phyloP scores from a whole-genome alignment of 1,140 invertebrate genomes.

The Ceratosolen fusciceps region DNA sequence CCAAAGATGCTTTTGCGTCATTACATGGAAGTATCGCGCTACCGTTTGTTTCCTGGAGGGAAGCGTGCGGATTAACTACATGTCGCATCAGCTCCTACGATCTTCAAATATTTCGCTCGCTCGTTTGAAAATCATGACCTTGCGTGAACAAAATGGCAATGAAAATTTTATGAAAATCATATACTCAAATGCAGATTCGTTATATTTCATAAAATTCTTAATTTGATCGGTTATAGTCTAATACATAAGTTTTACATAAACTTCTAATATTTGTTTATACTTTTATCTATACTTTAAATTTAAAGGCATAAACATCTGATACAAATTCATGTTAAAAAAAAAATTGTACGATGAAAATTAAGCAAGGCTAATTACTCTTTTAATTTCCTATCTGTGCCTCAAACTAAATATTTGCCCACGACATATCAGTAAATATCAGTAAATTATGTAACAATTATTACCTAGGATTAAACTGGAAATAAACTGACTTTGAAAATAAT shows the following conservation, averaged over 20 bases:
- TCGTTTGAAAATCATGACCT: background rate
- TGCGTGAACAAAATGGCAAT: background rate
- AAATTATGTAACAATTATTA: background rate
- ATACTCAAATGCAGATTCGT: too few species aligned
- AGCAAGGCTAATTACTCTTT: background rate
- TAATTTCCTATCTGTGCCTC: background rate
- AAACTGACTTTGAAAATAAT: too few species aligned
- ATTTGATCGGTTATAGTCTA: too few species aligned
- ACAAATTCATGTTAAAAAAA: background rate
- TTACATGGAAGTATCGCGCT: background rate
- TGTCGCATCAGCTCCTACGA: too few species aligned
- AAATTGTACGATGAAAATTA: background rate
- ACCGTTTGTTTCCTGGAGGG: background rate
- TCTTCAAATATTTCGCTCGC: too few species aligned
- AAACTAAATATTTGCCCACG: background rate
- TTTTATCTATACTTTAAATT: background rate
- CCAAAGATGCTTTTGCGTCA: slow-evolving; percentile 11
- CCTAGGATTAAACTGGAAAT: background rate
- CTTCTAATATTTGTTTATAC: background rate
- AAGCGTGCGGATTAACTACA: background rate
- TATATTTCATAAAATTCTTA: too few species aligned
- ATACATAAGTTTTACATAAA: background rate
- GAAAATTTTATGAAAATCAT: too few species aligned
- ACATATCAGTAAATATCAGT: background rate
- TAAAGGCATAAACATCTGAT: background rate